Percentiles rank a stretch among this genome's conserved stretches.
Evolutionary conservation across 2,113 vertebrate genomes (phyloP).

Genomic region (Polypterus bichir): DNA sequence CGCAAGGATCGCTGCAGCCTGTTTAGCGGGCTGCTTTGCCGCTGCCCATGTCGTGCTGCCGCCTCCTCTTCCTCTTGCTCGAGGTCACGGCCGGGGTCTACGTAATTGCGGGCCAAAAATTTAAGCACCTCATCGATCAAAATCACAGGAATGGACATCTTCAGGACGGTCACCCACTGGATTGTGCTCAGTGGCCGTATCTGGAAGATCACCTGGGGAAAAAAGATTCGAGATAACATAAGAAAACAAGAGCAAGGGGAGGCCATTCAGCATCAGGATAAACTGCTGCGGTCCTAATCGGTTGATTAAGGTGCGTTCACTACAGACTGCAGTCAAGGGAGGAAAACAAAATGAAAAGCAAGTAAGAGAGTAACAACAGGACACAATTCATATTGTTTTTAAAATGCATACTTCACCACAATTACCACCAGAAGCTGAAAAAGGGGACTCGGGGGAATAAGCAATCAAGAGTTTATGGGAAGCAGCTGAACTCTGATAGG

Average conservation of each 20-base stretch:
- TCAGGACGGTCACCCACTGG: constrained; percentile 62
- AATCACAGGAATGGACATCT: constrained; percentile 61
- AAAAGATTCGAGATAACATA: too few species aligned
- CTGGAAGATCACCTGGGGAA: constrained; percentile 50
- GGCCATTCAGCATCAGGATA: neutral
- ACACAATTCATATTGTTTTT: too few species aligned
- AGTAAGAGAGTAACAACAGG: too few species aligned
- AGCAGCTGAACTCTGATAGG: too few species aligned
- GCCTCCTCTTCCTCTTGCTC: constrained; percentile 36
- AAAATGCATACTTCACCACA: too few species aligned
- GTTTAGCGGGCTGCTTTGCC: neutral
- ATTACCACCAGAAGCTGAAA: too few species aligned
- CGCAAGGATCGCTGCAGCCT: constrained; percentile 12
- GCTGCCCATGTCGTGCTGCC: constrained; percentile 12
- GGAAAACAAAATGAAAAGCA: too few species aligned
- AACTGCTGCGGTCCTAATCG: too few species aligned
- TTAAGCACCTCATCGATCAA: constrained; percentile 58
- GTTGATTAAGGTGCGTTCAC: too few species aligned
- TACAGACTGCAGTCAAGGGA: too few species aligned
- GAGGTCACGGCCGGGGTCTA: constrained; percentile 45
- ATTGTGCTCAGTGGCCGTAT: constrained; percentile 51
- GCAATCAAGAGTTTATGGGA: too few species aligned
- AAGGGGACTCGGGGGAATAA: too few species aligned
- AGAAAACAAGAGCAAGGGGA: neutral
- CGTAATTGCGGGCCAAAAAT: constrained; percentile 51